Conservation (phyloP, 2,797 vertebrate genomes). For the Gadopsis marmoratus region DNA sequence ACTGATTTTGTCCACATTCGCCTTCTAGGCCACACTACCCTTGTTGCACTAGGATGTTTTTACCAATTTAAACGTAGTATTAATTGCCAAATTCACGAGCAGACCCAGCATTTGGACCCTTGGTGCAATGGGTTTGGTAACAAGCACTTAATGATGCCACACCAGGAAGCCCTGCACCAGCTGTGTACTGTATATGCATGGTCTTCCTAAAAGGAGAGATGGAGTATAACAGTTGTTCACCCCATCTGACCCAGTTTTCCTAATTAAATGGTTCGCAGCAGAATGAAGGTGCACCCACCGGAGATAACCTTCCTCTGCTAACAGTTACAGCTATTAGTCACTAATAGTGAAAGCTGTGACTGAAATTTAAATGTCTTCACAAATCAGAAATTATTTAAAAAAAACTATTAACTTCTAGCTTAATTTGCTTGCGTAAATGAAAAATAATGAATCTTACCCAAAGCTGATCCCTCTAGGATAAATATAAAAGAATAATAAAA, state of each 20-base stretch:
- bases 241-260: conserved; percentile 42
- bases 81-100: not conserved
- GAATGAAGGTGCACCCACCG: conserved; percentile 54
- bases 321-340: not conserved
- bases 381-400: conserved; percentile 19
- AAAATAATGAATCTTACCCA: conserved; percentile 17
- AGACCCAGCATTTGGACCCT: not conserved
- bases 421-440: conserved; percentile 14
- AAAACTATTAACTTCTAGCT: not conserved
- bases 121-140: not conserved
- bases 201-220: conserved; percentile 8
- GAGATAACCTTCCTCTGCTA: conserved; percentile 33
- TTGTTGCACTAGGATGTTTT: not conserved
- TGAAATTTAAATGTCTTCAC: conserved; percentile 24
- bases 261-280: conserved; percentile 68
- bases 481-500: not conserved
- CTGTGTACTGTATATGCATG: not conserved
- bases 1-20: conserved; percentile 27
- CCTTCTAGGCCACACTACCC: conserved; percentile 21
- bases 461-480: conserved; percentile 23
- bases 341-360: conserved; percentile 26
- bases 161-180: not conserved
- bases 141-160: not conserved
- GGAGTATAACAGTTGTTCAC: conserved; percentile 49
- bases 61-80: not conserved